phyloP scores from a whole-genome alignment of 2,888 invertebrate genomes.

The Euphydryas editha region DNA sequence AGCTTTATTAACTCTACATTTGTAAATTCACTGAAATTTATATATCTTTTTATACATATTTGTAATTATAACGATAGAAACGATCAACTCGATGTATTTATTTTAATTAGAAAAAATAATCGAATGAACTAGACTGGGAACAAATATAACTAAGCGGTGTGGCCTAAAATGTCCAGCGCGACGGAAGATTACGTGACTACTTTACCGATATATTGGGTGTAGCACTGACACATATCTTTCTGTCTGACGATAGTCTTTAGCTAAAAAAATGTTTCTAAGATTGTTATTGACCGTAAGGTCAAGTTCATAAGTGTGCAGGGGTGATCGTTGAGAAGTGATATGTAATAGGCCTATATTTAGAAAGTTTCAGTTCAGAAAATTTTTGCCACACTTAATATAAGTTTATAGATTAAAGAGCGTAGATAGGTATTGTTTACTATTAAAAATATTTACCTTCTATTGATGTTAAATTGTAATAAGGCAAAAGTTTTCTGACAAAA shows the following conservation, averaged over 20 bases:
- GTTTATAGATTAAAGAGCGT: conserved; percentile 36
- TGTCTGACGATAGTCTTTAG: conserved; percentile 56
- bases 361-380: conserved; percentile 49
- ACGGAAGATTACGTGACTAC: conserved; percentile 35
- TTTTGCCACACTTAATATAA: conserved; percentile 44
- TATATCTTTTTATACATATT: conserved; percentile 83
- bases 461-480: conserved; percentile 42
- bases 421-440: conserved; percentile 42
- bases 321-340: conserved; percentile 55
- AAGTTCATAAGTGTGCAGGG: conserved; percentile 51
- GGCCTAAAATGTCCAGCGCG: conserved; percentile 63
- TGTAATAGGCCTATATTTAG: conserved; percentile 56
- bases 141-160: conserved; percentile 72
- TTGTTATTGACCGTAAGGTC: conserved; percentile 57
- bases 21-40: conserved; percentile 82
- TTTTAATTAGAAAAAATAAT: conserved; percentile 78
- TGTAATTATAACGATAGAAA: conserved; percentile 73
- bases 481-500: conserved; percentile 59
- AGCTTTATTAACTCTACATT: conserved; percentile 84
- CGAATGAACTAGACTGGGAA: conserved; percentile 78
- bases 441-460: conserved; percentile 40
- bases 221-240: conserved; percentile 70
- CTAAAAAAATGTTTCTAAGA: conserved; percentile 54
- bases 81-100: conserved; percentile 77
- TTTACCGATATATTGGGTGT: conserved; percentile 51